A percentile compares a stretch with the other conserved stretches of the same genome.
Conservation (phyloP, 53 echinoderm and acorn worm genomes). For the Holothuria leucospilota region DNA sequence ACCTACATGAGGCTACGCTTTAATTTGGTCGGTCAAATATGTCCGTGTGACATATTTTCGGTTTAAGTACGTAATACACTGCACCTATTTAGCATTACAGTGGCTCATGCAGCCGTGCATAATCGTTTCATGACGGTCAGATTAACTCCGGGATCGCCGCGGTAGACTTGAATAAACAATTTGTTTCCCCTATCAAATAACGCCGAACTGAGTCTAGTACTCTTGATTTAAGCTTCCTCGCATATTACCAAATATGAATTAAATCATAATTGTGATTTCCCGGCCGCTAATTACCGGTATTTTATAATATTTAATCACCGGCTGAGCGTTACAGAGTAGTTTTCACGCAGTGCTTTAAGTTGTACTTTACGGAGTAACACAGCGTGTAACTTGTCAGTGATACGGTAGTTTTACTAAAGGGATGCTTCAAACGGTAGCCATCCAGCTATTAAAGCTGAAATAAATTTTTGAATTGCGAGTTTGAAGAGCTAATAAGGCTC, state of each 20-base stretch:
- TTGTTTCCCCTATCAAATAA: neutral
- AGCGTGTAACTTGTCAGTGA: no score
- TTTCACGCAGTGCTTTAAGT: no score
- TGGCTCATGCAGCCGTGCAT: conserved; percentile 8
- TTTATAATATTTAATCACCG: conserved; percentile 8
- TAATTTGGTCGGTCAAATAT: no score
- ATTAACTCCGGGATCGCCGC: neutral
- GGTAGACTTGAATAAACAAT: conserved; percentile 14
- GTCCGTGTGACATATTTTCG: no score
- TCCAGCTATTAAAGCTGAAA: no score
- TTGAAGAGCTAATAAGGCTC: no score
- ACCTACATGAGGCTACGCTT: no score
- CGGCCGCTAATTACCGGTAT: neutral
- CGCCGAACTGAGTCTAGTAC: neutral
- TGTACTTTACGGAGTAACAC: no score
- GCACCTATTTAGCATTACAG: conserved; percentile 6
- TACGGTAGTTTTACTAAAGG: no score
- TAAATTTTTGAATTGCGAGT: no score
- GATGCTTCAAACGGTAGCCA: no score
- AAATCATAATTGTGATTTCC: conserved; percentile 37
- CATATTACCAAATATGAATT: conserved; percentile 41
- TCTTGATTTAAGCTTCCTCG: conserved; percentile 8
- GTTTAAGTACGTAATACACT: no score
- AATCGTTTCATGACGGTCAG: conserved; percentile 15
- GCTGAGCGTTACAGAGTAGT: neutral